phyloP scores from a whole-genome alignment of 2,888 invertebrate species.

The Ecdyonurus torrentis region DNA sequence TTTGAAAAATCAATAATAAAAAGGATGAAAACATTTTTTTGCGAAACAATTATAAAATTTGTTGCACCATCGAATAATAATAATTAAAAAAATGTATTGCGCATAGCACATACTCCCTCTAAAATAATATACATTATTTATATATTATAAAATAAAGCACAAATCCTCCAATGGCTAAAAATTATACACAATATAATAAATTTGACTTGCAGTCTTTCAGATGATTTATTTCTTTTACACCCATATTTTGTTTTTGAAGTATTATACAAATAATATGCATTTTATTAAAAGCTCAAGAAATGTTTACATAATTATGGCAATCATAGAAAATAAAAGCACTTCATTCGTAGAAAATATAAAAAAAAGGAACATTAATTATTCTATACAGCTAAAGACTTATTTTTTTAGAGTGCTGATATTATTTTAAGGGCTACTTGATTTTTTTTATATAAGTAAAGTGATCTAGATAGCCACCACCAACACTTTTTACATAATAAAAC shows the following conservation, averaged over 20 bases:
- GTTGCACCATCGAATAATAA: neutral
- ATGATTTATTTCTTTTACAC: neutral
- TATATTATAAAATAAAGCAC: conserved; percentile 1
- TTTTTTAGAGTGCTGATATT: neutral
- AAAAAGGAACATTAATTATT: neutral
- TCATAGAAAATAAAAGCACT: neutral
- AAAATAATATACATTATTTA: conserved; percentile 7
- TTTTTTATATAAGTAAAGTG: neutral
- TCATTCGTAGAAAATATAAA: neutral
- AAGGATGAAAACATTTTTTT: neutral
- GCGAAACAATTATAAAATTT: neutral
- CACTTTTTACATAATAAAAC: neutral
- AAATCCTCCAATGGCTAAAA: conserved; percentile 15
- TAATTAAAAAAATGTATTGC: neutral
- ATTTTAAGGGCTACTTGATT: neutral
- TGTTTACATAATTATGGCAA: neutral
- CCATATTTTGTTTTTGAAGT: neutral
- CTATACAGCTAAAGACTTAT: neutral
- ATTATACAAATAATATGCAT: neutral
- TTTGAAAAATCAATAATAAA: neutral
- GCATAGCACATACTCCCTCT: conserved; percentile 6
- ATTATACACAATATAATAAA: neutral
- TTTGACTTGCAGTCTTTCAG: neutral
- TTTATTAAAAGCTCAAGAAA: neutral
- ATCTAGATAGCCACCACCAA: conserved; percentile 4